Percentiles rank a stretch among this genome's conserved stretches.
These are phyloP conservation scores for Rhogogaster chlorosoma DNA, from an alignment of 2,888 invertebrate genomes.

Conservation along the genomic window DNA sequence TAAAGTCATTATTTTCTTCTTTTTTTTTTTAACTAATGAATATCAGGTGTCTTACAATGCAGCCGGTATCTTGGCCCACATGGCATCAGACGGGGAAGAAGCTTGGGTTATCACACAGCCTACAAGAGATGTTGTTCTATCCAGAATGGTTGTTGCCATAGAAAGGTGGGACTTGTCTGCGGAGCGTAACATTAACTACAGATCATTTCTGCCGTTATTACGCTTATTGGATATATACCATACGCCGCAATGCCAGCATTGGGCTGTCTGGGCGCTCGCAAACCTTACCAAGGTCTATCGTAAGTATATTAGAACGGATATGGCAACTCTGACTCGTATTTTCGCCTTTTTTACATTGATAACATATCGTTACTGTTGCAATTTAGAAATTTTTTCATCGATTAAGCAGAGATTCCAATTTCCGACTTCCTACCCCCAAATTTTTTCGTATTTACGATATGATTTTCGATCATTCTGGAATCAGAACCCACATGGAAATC, in stretches of 20 bases:
- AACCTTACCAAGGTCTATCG: constrained; percentile 96
- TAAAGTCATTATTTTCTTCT: constrained; percentile 37
- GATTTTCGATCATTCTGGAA: too few relatives aligned
- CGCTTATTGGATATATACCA: constrained; percentile 90
- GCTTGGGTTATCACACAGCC: constrained; percentile 90
- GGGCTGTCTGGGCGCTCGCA: constrained; percentile 98
- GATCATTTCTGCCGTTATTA: constrained; percentile 96
- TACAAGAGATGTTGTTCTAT: constrained; percentile 85
- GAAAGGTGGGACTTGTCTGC: constrained; percentile 93
- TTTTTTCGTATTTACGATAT: too few relatives aligned
- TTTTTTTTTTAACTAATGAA: constrained; percentile 38
- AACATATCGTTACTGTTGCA: not conserved
- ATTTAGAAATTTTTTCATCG: not conserved
- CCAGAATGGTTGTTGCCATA: constrained; percentile 90
- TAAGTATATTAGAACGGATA: constrained; percentile 79
- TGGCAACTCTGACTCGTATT: not conserved
- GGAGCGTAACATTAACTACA: constrained; percentile 97
- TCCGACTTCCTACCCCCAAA: not conserved
- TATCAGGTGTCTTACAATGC: constrained; percentile 94
- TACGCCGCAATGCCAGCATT: constrained; percentile 95
- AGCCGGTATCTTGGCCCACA: constrained; percentile 96
- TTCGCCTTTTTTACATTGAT: not conserved
- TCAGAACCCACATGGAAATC: too few relatives aligned
- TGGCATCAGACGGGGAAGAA: constrained; percentile 93
- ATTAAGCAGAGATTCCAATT: not conserved